Evolutionary conservation across 1,140 invertebrate species (phyloP), one percentile per base, ranked within the genome.

Genomic region (fruit fly (Drosophila melanogaster)): DNA sequence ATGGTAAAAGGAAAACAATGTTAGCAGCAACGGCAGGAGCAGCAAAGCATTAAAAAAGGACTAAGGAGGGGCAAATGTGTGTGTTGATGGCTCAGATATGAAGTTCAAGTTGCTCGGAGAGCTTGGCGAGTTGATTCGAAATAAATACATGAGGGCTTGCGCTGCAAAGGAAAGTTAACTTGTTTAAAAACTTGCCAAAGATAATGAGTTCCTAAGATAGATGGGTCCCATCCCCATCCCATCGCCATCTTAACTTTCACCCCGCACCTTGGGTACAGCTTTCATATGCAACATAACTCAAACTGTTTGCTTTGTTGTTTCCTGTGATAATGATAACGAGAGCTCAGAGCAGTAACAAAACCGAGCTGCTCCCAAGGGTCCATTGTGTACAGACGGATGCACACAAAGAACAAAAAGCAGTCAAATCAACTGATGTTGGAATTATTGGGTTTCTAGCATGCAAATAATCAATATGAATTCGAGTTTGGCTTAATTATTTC

Each of bases 201-300:
- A 87, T 87, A 87, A 87, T 87, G 83, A 87, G 83, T 87, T 87
- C 81, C 59, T 83, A 87, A 87, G 83, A 87, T 70, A 79, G 79
- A 77, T 83, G 76, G 57, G 26, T 59, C 50, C 10, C 44, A 14
- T 11, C 26, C 30, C 17, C 26, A 30, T 30, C 30, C 7, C 19
- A 22, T 22, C 19, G 19, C 19, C 19, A 22, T 22, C 19, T 3
- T 10, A 26, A 30, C 24, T 4, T 19, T 15, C n/a, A 49, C 55
- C 26, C 43, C 47, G 37, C 50, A 47, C 70, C 59, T 65, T 55
- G 54, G 69, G 62, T 69, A 78, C 78, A 81, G 70, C 59, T 62
- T 65, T 71, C 46, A 58, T 44, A 66, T 66, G 58, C 61, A 61
- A 61, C 64, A 80, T 78, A 86, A 78, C 60, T 86, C 47, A 77